Conservation (phyloP, 2,797 vertebrate genomes). For the Graptemys geographica region DNA sequence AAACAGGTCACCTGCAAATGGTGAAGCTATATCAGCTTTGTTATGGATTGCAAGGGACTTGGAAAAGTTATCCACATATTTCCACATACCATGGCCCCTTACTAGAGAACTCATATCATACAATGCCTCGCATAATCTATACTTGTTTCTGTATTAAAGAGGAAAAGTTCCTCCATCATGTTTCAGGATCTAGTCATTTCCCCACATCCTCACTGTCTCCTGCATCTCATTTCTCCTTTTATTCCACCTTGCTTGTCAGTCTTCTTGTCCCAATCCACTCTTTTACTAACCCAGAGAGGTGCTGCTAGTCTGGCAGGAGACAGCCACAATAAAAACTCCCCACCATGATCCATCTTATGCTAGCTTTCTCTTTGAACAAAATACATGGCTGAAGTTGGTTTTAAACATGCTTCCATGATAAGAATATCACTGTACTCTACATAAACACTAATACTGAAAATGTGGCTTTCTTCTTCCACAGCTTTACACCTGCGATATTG, state of each 20-base stretch:
- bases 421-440: neutral
- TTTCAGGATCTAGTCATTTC: neutral
- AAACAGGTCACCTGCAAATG: neutral
- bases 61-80: neutral
- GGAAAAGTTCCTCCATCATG: neutral
- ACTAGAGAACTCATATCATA: neutral
- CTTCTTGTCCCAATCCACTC: neutral
- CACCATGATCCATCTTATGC: neutral
- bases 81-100: neutral
- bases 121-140: neutral
- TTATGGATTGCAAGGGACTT: neutral
- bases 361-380: neutral
- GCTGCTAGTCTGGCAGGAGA: neutral
- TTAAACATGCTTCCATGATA: neutral
- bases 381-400: neutral
- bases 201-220: neutral
- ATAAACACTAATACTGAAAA: neutral
- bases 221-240: neutral
- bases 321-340: neutral
- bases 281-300: neutral
- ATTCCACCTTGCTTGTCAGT: neutral
- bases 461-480: neutral
- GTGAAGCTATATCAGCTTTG: neutral
- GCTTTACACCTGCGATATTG: neutral
- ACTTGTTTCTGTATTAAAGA: neutral